Evolutionary conservation across 64 coral and sea anemone genomes (phyloP), one percentile per base, ranked within the genome.

Genomic region (Platygyra sinensis): DNA sequence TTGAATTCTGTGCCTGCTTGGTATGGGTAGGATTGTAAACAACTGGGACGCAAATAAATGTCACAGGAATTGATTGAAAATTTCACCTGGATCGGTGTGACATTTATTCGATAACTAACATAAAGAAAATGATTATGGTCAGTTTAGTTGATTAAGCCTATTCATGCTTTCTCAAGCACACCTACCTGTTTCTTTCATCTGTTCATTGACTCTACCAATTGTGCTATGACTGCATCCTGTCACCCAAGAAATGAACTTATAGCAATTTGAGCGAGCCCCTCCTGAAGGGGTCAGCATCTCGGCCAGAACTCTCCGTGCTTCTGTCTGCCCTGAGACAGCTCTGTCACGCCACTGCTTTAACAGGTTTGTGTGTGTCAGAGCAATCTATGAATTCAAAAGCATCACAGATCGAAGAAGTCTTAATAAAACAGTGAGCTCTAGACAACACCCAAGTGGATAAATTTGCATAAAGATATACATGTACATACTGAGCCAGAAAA

Each of bases 191-290:
- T 95, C 87, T 33, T 95, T 93, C 97, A 99, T 99, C 62, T 99
- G 97, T 59, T 99, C 97, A 18, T 99, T 99, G 8, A 99, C 97
- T 79, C 97, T 76, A 20, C 97, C 97, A 63, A 99, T 99, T 9
- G 97, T 99, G 76, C 97, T 99, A 10, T 93, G 97, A 83, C 97
- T 99, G 61, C 97, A 99, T 0, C 97, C 97, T 61, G 97, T 99
- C 6, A 99, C 97, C 97, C 97, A 99, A 4, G 97, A 99, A 30
- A 99, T 99, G 65, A 99, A 99, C 74, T 99, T 99, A 64, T 99
- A 99, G 73, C 97, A 99, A 75, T 99, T 99, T 0, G 97, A 99
- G 8, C 97, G 90, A 72, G 97, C 97, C 16, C 97, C 97, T 8
- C 97, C 97, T 2, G 97, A 99, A 15, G 97, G 97, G 7, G 97